A percentile compares a stretch with the other conserved stretches of the same genome.
Evolutionary conservation across 2,888 invertebrate genomes (phyloP).

Genomic region (Caenorhabditis doughertyi): DNA sequence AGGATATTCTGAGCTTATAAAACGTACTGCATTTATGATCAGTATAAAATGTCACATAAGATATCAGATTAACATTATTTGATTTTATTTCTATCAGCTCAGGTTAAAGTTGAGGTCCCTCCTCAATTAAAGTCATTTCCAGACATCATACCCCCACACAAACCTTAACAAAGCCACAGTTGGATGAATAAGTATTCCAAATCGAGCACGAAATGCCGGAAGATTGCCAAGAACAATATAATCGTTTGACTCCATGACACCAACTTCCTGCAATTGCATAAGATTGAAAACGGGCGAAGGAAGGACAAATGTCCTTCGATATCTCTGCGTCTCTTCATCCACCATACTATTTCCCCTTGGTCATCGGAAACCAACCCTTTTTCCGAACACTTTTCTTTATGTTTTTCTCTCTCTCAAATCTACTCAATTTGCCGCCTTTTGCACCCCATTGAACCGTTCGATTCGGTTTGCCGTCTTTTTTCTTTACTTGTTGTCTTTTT

Average conservation of each 20-base stretch:
- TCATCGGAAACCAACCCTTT: no score
- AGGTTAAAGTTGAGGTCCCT: background rate
- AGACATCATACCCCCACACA: background rate
- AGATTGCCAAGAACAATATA: constrained; percentile 67
- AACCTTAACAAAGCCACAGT: constrained; percentile 66
- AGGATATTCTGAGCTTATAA: no score
- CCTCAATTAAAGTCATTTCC: background rate
- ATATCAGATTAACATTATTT: no score
- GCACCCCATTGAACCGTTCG: constrained; percentile 47
- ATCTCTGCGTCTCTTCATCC: background rate
- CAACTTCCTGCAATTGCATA: constrained; percentile 66
- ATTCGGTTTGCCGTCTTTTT: constrained; percentile 2
- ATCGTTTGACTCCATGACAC: constrained; percentile 62
- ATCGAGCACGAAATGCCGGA: constrained; percentile 68
- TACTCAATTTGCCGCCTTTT: constrained; percentile 32
- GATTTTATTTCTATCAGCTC: no score
- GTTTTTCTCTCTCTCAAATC: no score
- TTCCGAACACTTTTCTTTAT: no score
- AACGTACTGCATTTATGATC: no score
- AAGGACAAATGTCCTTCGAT: constrained; percentile 20
- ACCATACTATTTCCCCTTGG: constrained; percentile 6
- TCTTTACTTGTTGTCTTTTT: background rate
- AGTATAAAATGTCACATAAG: no score
- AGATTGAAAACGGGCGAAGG: background rate
- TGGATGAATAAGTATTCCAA: constrained; percentile 70